These are phyloP conservation scores for Cacoxenus indagator DNA, from an alignment of 2,888 invertebrate genomes.

Conservation along the genomic window DNA sequence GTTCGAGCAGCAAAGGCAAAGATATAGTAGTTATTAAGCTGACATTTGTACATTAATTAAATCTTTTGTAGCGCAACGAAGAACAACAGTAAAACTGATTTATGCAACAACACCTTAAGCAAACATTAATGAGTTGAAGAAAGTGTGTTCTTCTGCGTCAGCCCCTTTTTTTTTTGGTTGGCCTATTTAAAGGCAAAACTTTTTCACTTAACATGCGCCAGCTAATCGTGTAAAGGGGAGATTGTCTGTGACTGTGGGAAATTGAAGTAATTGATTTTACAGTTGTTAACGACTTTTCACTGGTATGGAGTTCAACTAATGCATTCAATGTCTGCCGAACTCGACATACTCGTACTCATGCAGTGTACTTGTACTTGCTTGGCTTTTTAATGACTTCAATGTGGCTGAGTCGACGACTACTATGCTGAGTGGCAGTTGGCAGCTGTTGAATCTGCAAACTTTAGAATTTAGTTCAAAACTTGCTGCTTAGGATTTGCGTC, in stretches of 20 bases:
- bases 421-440: too few species aligned
- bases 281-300: conserved; percentile 56
- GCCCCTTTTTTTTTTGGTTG: conserved; percentile 29
- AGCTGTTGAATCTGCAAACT: conserved; percentile 7
- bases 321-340: neutral
- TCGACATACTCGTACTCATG: neutral
- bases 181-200: conserved; percentile 49
- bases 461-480: neutral
- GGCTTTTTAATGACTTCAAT: neutral
- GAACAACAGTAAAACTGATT: conserved; percentile 59
- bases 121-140: conserved; percentile 27
- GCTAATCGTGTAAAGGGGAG: neutral
- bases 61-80: conserved; percentile 47
- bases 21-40: conserved; percentile 45
- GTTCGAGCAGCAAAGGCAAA: conserved; percentile 33
- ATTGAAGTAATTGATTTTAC: conserved; percentile 58
- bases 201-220: conserved; percentile 61
- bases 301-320: neutral
- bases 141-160: conserved; percentile 1
- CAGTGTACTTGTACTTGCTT: neutral
- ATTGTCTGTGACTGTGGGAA: too few species aligned
- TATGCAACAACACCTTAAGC: conserved; percentile 51
- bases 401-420: neutral
- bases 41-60: conserved; percentile 64
- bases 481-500: neutral